Conservation (phyloP, 2,113 vertebrate genomes). For the Etia nguti region DNA sequence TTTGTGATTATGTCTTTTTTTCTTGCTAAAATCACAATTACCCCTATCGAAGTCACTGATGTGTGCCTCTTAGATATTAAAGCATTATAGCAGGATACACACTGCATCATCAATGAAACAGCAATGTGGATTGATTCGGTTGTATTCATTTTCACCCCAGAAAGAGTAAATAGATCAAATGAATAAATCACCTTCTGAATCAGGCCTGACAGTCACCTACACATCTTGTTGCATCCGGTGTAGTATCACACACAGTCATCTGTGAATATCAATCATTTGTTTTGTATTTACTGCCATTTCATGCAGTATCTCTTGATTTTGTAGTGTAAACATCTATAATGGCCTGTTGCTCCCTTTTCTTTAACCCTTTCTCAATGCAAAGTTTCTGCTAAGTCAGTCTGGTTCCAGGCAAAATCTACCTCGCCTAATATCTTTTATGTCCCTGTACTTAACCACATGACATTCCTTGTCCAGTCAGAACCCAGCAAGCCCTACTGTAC, state of each 20-base stretch:
- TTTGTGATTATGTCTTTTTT: background rate
- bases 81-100: background rate
- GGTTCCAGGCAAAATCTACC: conserved; percentile 18
- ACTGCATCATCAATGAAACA: background rate
- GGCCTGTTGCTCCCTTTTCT: background rate
- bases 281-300: background rate
- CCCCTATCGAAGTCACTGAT: background rate
- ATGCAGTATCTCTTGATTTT: background rate
- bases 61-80: background rate
- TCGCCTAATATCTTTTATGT: conserved; percentile 4
- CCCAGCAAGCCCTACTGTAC: background rate
- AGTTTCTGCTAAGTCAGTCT: conserved; percentile 22
- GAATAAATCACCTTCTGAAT: background rate
- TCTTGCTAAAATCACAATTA: background rate
- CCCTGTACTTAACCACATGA: conserved; percentile 22
- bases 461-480: conserved; percentile 21
- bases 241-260: background rate
- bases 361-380: conserved; percentile 8
- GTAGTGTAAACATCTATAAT: background rate
- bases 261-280: background rate
- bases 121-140: background rate
- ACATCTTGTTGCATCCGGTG: background rate
- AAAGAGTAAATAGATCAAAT: background rate
- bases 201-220: background rate
- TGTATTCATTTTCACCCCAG: background rate